Base-by-base conservation (phyloP, 1,140 invertebrate species). In the Leptinotarsa lineolata region DNA sequence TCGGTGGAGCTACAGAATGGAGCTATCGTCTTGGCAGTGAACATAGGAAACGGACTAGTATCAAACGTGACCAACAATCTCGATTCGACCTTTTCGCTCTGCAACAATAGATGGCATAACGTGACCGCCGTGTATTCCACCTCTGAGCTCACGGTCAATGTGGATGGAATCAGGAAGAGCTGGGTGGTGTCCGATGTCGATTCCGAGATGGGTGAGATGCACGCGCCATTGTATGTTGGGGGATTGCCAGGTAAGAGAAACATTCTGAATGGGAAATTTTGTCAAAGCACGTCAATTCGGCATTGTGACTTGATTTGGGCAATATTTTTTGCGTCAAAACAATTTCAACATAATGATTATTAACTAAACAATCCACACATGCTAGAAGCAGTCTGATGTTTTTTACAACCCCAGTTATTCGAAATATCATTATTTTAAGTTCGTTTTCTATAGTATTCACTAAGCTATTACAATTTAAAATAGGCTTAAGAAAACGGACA, bases 61-160 rank as follows among this genome's bases (percentile, higher is more conserved):
- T 83, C 88, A 80, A 79, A 87, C 81, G 87, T 91, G 84, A 90
- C 81, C 80, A 90, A 84, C 81, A 83, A 81, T 30, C 88, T 93
- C 48, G 83, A 88, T 16, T 89, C 87, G 68, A 87, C 89, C 61
- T 92, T 89, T 79, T 86, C 89, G 1, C 85, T 94, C 3, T 97
- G 95, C 84, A 93, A 97, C 85, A 94, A 95, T 76, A 88, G 90
- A 77, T 97, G 95, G 95, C 95, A 97, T 83, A 89, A 88, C 71
- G 90, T 96, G 16, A 89, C 90, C 64, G 95, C 92, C 0, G 86
- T 90, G 6, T 92, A 93, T 78, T 89, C 90, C 8, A 89, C 89
- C 58, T 90, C 91, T 70, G 88, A 91, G 75, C 83, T 95, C 0
- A 89, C 90, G 1, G 83, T 96, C 2, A 88, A 90, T 74, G 90